Percentiles rank a stretch among this genome's conserved stretches.
phyloP scores from a whole-genome alignment of 2,888 invertebrate genomes.

The Xanthia icteritia region DNA sequence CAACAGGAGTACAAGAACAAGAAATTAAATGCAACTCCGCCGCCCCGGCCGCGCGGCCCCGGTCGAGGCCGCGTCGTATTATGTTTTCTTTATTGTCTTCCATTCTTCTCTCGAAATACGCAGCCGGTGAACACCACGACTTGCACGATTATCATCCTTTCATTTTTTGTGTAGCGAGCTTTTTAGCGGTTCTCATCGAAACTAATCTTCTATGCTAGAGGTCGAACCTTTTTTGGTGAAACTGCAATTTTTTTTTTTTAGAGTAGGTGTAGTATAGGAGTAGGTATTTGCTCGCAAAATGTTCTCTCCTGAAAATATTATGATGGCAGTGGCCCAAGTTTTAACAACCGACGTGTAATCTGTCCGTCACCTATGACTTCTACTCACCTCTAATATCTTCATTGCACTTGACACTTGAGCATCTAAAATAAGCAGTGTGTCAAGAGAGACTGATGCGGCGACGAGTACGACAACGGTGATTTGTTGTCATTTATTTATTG shows the following conservation, averaged over 20 bases:
- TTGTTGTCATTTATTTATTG: slow-evolving; percentile 2
- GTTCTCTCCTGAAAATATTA: slow-evolving; percentile 34
- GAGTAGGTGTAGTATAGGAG: neutral
- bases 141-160: slow-evolving; percentile 50
- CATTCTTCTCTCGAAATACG: slow-evolving; percentile 65
- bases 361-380: slow-evolving; percentile 47
- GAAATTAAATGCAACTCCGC: slow-evolving; percentile 82
- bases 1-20: slow-evolving; percentile 85
- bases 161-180: slow-evolving; percentile 22
- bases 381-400: slow-evolving; percentile 46
- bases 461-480: neutral
- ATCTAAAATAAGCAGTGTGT: slow-evolving; percentile 52
- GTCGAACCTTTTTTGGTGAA: neutral
- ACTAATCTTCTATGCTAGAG: neutral
- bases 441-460: slow-evolving; percentile 16
- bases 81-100: slow-evolving; percentile 82
- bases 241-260: slow-evolving; percentile 12
- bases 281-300: neutral
- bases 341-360: slow-evolving; percentile 32
- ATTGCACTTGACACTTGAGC: slow-evolving; percentile 48
- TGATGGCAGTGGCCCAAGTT: slow-evolving; percentile 51
- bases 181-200: slow-evolving; percentile 34
- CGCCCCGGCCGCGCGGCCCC: slow-evolving; percentile 70
- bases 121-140: slow-evolving; percentile 55
- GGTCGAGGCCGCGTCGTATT: slow-evolving; percentile 80